Evolutionary conservation across 2,888 invertebrate genomes (phyloP), one percentile per base, ranked within the genome.

Genomic region (Drosophila austrosaltans): DNA sequence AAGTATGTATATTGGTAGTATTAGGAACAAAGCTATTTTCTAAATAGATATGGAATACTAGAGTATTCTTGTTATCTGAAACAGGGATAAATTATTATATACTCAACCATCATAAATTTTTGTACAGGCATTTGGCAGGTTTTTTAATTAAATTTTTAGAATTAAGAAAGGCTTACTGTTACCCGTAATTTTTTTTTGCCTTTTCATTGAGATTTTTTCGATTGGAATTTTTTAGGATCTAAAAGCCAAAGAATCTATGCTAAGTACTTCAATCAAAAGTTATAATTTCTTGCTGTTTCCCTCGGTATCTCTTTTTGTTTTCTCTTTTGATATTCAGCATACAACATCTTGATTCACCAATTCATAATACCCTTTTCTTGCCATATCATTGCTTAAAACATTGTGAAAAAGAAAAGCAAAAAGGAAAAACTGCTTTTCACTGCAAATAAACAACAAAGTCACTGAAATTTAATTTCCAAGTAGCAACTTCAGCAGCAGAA

Each of bases 391-490:
- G 81, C 66, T 63, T 61, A 44, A 65, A 57, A 39, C 48, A 48
- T 8, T 25, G 48, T 3, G 25, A 32, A 39, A 22, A 22, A 36
- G 57, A 36, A 39, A 12, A 32, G 57, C 40, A 60, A 58, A 22
- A 54, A n/a, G 22, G 30, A 56, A 57, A 22, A 57, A 57, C 54
- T 28, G 60, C 42, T 36, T 36, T 53, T 40, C 22, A 66, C 60
- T 67, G 74, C 82, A 87, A 79, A 89, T 86, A 84, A 89, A 87
- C 84, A 84, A 88, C 87, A 85, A 85, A 85, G 89, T 87, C 85
- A 87, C 85, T 84, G 84, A 84, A 84, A 84, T 84, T 84, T 84
- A 89, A 84, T 84, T 84, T 84, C 79, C 89, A 77, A 70, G 69
- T 72, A 67, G 57, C 79, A 70, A 68, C 70, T 78, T 63, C 69